Base-by-base conservation (phyloP, 2,113 vertebrate genomes). In the Pelecanus crispus region DNA sequence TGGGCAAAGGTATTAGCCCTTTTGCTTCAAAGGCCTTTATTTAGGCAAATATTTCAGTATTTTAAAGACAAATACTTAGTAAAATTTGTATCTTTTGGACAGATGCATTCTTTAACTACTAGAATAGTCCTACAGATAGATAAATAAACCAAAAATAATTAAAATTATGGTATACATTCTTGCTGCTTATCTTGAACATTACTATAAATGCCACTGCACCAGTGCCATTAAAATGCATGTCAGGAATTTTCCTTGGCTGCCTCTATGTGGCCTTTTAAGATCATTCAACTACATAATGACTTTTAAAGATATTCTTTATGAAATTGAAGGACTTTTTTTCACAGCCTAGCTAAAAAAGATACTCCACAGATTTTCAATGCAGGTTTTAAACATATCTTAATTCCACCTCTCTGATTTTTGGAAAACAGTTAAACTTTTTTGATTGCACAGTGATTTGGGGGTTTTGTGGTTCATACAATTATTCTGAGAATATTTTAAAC, bases 231-330 rank as follows among this genome's bases (percentile, higher is more conserved):
- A 97, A 96, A 95, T 95, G 53, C 61, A 20, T 32, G 62, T 88
- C 82, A 98, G 92, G 59, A 97, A 95, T 86, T 72, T 88, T 93
- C 44, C 47, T 94, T 40, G 29, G 61, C 86, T 97, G 81, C 61
- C 14, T 92, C 9, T 88, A 45, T 81, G 67, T 0, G 2, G 91
- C 80, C 90, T 96, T 97, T 97, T 93, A 96, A 91, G 92, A 95
- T 80, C 31, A 70, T 90, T 97, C 71, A 96, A 80, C 95, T 94
- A 88, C 50, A 89, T 93, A 92, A 95, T 92, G 72, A 92, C 89
- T 97, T 97, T 94, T 88, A 86, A 95, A 97, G 88, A 92, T 95
- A 96, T 80, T 96, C n/a, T 94, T 97, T 97, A 95, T 86, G 71
- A 97, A 97, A 91, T 81, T 13, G 40, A 96, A 85, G 45, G 77